These are phyloP conservation scores for Malacoctenus gilli DNA, from an alignment of 2,797 vertebrate genomes.

Conservation along the genomic window DNA sequence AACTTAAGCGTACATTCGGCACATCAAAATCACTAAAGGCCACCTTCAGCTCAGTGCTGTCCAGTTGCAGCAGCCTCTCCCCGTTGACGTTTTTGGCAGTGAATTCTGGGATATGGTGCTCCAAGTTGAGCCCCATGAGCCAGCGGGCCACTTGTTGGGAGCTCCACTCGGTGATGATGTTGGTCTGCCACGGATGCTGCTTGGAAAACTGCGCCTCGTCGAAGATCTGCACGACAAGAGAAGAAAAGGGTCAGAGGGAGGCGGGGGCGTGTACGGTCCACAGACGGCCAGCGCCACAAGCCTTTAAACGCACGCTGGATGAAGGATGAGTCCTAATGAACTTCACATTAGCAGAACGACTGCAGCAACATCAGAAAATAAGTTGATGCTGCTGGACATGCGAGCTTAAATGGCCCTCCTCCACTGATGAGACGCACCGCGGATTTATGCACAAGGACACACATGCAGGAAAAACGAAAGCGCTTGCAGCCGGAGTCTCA, in stretches of 20 bases:
- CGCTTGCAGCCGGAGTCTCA: constrained; percentile 79
- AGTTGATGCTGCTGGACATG: not conserved
- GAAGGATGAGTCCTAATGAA: constrained; percentile 4
- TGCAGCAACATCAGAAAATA: constrained; percentile 1
- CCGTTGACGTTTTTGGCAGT: constrained; percentile 91
- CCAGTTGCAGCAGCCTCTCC: constrained; percentile 90
- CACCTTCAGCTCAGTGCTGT: constrained; percentile 92
- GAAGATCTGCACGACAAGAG: constrained; percentile 81
- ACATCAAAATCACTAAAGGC: too few relatives aligned
- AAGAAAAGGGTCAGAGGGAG: not conserved
- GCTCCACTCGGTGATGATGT: constrained; percentile 88
- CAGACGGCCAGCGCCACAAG: too few relatives aligned
- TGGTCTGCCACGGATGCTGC: constrained; percentile 86
- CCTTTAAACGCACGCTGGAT: not conserved
- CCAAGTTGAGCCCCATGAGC: constrained; percentile 89
- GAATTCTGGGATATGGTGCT: constrained; percentile 93
- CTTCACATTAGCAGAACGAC: not conserved
- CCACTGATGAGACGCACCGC: constrained; percentile 14
- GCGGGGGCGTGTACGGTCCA: not conserved
- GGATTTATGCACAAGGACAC: constrained; percentile 1
- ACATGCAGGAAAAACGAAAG: too few relatives aligned
- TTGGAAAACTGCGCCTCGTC: constrained; percentile 88
- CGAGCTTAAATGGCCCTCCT: constrained; percentile 1
- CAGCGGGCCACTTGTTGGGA: constrained; percentile 93
- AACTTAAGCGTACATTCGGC: too few relatives aligned